Evolutionary conservation across 2,888 invertebrate species (phyloP), one percentile per base, ranked within the genome.

Genomic region (Rhaphigaster nebulosa): DNA sequence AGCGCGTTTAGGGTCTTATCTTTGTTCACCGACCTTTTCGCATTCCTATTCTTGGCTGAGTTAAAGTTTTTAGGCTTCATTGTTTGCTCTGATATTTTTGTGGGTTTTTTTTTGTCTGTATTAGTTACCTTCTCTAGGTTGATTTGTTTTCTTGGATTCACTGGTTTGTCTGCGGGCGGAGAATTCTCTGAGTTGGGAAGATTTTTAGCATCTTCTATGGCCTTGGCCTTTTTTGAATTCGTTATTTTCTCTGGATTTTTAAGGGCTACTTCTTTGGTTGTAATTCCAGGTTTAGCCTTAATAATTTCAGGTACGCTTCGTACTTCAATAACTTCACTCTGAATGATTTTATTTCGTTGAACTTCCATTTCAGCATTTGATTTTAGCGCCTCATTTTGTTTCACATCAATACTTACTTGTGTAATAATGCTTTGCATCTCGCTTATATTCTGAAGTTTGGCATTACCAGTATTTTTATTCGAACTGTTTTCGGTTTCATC

Each of bases 251-350:
- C 45, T 84, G 45, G 84, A 50, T 6, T 84, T 84, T 84, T 41
- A 84, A 50, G 4, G 84, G 18, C 38, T 84, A n/a, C n/a, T 84
- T 84, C 84, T 50, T 84, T 84, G 38, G 18, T 76, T 76, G 38
- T 38, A 2, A 5, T 34, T 20, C 70, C 70, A 38, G 70, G 26
- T 50, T 45, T 84, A 15, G 45, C 26, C 84, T n/a, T 84, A 1
- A 84, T 23, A 15, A 84, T 84, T 84, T 84, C 84, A n/a, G 8
- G 41, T n/a, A 84, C 38, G n/a, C 84, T 84, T n/a, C 84, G 45
- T 13, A 84, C 45, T n/a, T 84, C 45, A 45, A 84, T 13, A n/a
- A 50, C 84, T n/a, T 84, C 84, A 45, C n/a, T 23, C 15, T 84
- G 84, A 4, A n/a, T 3, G 13, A 2, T 26, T 13, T 84, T 84